Evolutionary conservation across 2,888 invertebrate species (phyloP).

Genomic region (Clostera curtula): DNA sequence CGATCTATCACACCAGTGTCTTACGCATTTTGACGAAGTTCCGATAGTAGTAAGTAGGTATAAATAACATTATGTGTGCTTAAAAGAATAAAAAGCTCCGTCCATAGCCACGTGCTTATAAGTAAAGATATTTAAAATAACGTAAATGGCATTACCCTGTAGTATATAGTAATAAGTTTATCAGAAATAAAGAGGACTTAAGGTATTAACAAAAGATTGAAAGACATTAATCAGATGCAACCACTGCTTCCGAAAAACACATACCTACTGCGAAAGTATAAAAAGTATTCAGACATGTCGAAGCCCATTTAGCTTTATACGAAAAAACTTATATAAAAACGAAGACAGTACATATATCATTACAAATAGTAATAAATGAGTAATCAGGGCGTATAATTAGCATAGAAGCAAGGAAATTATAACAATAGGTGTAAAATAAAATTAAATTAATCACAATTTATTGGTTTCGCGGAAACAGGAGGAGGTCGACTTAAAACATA

Average conservation of each 20-base stretch:
- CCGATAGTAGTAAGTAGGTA: constrained; percentile 21
- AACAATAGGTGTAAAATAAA: constrained; percentile 29
- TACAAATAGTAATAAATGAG: constrained; percentile 30
- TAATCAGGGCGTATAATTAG: constrained; percentile 65
- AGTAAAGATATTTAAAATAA: constrained; percentile 18
- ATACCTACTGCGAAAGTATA: no score
- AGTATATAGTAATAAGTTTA: constrained; percentile 5
- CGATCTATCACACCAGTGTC: constrained; percentile 57
- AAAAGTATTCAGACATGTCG: no score
- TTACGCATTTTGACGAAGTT: constrained; percentile 30
- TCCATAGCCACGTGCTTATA: constrained; percentile 39
- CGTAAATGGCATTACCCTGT: constrained; percentile 8
- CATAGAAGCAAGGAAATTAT: constrained; percentile 35
- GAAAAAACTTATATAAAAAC: constrained; percentile 17
- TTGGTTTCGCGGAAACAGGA: constrained; percentile 65
- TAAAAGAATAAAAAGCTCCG: constrained; percentile 37
- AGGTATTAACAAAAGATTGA: no score
- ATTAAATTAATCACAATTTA: constrained; percentile 24
- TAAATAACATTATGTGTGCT: constrained; percentile 29
- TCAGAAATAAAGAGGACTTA: constrained; percentile 1
- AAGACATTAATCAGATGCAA: no score
- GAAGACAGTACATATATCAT: constrained; percentile 28
- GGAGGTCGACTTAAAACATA: constrained; percentile 60
- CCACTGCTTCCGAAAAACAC: no score
- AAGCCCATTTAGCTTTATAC: constrained; percentile 15